Conservation (phyloP, 2,888 invertebrate genomes). For the Reticulitermes lucifugus region DNA sequence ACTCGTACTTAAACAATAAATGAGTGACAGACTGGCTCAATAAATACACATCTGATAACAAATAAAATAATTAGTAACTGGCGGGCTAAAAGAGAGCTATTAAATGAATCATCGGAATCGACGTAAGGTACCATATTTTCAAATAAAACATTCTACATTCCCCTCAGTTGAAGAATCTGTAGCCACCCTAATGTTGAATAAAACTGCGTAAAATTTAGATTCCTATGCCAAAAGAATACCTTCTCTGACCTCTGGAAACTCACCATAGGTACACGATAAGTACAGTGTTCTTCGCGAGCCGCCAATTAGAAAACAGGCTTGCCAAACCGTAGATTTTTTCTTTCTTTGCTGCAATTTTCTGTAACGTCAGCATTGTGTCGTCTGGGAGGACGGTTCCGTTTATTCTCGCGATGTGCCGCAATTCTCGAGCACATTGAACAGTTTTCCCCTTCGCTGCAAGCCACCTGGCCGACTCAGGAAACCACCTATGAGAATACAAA, state of each 20-base stretch:
- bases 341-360: conserved; percentile 56
- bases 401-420: conserved; percentile 68
- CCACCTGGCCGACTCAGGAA: conserved; percentile 76
- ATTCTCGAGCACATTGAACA: conserved; percentile 64
- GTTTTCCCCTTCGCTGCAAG: conserved; percentile 68
- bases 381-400: conserved; percentile 66
- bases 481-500: conserved; percentile 62
- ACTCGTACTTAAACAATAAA: too few relatives aligned
- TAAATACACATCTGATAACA: too few relatives aligned
- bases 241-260: conserved; percentile 51
- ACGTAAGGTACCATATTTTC: too few relatives aligned
- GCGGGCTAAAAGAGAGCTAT: too few relatives aligned
- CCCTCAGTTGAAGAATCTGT: too few relatives aligned
- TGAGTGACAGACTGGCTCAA: too few relatives aligned
- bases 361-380: conserved; percentile 62
- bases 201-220: too few relatives aligned
- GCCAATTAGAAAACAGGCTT: conserved; percentile 69
- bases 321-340: conserved; percentile 68
- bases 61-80: too few relatives aligned
- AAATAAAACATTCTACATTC: too few relatives aligned
- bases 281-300: conserved; percentile 68
- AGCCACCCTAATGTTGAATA: too few relatives aligned
- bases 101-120: too few relatives aligned
- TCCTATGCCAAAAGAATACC: too few relatives aligned
- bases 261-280: conserved; percentile 70